A percentile compares a stretch with the other conserved stretches of the same genome.
phyloP scores from a whole-genome alignment of 2,113 vertebrate species.

The Elaphurus davidianus region DNA sequence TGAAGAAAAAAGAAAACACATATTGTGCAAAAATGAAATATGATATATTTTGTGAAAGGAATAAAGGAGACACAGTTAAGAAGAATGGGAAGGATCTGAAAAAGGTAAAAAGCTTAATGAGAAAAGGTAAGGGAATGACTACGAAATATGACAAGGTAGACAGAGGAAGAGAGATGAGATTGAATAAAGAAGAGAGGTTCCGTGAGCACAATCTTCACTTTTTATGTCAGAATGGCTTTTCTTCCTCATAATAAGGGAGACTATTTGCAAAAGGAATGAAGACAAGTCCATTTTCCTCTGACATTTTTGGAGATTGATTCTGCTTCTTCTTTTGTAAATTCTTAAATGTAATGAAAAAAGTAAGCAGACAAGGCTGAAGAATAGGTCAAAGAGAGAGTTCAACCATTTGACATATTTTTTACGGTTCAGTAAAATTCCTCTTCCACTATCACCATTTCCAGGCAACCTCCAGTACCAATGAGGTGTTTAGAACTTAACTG shows the following conservation, averaged over 20 bases:
- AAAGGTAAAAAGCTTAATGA: neutral
- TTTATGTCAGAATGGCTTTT: conserved; percentile 3
- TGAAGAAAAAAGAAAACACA: conserved; percentile 38
- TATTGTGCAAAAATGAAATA: conserved; percentile 51
- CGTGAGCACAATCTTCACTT: neutral
- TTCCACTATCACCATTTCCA: neutral
- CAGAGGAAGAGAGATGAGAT: neutral
- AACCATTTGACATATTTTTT: conserved; percentile 28
- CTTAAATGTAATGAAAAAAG: conserved; percentile 18
- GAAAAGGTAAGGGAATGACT: conserved; percentile 29
- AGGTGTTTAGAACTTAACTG: neutral
- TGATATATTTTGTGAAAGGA: conserved; percentile 19
- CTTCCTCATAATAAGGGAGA: neutral
- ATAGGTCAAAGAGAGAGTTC: conserved; percentile 14
- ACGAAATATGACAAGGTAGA: conserved; percentile 38
- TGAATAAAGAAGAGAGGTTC: conserved; percentile 25
- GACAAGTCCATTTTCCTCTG: conserved; percentile 15
- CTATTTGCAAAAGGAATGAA: conserved; percentile 59
- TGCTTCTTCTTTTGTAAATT: neutral
- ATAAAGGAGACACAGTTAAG: neutral
- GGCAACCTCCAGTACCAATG: neutral
- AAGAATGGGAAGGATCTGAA: conserved; percentile 14
- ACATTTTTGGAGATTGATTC: conserved; percentile 20
- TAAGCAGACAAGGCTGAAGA: conserved; percentile 34
- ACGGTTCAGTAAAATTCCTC: neutral